A percentile compares a stretch with the other conserved stretches of the same genome.
phyloP scores from a whole-genome alignment of 2,888 invertebrate genomes.

The Drosophila peninsularis region DNA sequence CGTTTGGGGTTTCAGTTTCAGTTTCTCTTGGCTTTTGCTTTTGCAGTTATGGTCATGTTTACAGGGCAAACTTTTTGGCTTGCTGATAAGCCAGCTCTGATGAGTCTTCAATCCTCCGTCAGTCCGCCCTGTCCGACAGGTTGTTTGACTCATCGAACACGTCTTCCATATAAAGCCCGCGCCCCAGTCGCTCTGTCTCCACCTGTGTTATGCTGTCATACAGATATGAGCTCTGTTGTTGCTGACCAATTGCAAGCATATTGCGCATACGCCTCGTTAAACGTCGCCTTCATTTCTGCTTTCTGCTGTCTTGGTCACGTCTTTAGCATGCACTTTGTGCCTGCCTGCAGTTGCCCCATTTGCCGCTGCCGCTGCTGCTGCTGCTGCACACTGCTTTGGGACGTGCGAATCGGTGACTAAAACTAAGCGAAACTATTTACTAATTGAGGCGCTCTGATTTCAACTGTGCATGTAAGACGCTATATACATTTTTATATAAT shows the following conservation, averaged over 20 bases:
- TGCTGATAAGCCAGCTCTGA: slow-evolving; percentile 61
- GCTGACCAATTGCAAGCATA: slow-evolving; percentile 53
- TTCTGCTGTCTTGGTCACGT: slow-evolving; percentile 69
- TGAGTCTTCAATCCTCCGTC: not conserved
- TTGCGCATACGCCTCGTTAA: slow-evolving; percentile 69
- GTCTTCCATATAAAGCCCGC: slow-evolving; percentile 29
- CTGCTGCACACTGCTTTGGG: slow-evolving; percentile 35
- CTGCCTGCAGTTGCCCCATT: slow-evolving; percentile 48
- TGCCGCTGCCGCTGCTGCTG: not conserved
- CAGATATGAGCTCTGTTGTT: slow-evolving; percentile 38
- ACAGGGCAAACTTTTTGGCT: slow-evolving; percentile 64
- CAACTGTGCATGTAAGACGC: too few species aligned
- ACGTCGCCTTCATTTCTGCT: slow-evolving; percentile 31
- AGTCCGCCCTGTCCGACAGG: slow-evolving; percentile 15
- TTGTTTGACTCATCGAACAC: slow-evolving; percentile 64
- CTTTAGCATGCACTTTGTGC: slow-evolving; percentile 66
- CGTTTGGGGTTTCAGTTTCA: slow-evolving; percentile 20
- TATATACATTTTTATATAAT: not conserved
- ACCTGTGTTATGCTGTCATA: slow-evolving; percentile 43
- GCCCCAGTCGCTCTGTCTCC: not conserved
- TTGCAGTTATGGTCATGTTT: slow-evolving; percentile 42
- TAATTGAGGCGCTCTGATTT: slow-evolving; percentile 23
- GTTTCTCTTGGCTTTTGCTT: slow-evolving; percentile 10
- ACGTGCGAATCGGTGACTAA: slow-evolving; percentile 51
- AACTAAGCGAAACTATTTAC: slow-evolving; percentile 33